Evolutionary conservation across 2,888 invertebrate genomes (phyloP).

Genomic region (Uloborus plumipes): DNA sequence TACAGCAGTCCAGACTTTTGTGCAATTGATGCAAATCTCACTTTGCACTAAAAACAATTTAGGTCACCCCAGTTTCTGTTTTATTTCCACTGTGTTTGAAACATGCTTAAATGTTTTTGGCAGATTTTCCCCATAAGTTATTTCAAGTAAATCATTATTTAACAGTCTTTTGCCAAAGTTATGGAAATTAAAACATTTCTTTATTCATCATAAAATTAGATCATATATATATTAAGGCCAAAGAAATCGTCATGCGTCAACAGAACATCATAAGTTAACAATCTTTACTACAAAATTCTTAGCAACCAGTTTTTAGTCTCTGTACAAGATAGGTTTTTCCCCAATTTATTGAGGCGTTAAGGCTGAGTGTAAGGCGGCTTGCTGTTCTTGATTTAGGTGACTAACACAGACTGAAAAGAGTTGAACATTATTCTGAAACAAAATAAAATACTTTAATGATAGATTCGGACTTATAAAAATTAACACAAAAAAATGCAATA

Average conservation of each 20-base stretch:
- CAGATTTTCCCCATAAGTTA: too few species aligned
- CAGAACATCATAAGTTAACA: not conserved
- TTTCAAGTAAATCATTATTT: too few species aligned
- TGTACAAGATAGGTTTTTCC: not conserved
- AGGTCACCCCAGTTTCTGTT: too few species aligned
- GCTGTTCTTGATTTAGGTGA: conserved; percentile 83
- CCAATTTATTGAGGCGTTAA: conserved; percentile 56
- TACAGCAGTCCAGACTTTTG: too few species aligned
- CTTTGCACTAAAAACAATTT: too few species aligned
- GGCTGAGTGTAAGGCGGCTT: conserved; percentile 80
- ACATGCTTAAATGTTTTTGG: too few species aligned
- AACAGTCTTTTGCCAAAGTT: not conserved
- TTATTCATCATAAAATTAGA: not conserved
- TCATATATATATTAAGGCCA: not conserved
- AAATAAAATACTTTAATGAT: not conserved
- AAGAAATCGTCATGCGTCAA: not conserved
- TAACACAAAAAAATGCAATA: not conserved
- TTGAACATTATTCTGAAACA: conserved; percentile 80
- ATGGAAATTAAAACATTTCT: not conserved
- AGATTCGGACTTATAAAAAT: not conserved
- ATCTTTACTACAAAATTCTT: conserved; percentile 1
- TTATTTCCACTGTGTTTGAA: too few species aligned
- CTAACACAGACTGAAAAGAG: conserved; percentile 85
- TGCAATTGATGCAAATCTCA: too few species aligned
- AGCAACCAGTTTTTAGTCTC: not conserved